phyloP scores from a whole-genome alignment of 1,140 invertebrate species.

The Leptoteleia sp. region DNA sequence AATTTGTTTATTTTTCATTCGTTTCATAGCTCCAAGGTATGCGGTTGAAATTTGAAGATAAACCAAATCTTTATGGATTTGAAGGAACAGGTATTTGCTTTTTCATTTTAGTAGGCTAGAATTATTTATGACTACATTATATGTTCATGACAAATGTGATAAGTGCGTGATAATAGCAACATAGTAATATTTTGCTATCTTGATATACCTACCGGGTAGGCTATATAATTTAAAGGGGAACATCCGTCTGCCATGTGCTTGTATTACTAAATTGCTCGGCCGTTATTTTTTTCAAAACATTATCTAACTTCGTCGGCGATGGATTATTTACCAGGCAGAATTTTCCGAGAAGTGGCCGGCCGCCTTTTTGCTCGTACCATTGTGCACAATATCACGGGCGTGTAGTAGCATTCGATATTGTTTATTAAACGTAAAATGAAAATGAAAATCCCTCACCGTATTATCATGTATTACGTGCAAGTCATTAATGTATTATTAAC shows the following conservation, averaged over 20 bases:
- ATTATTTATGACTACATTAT: conserved; percentile 40
- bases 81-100: conserved; percentile 9
- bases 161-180: conserved; percentile 47
- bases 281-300: conserved; percentile 13
- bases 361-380: no score
- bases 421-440: no score
- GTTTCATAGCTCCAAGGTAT: no score
- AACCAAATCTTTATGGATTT: neutral
- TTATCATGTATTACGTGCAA: no score
- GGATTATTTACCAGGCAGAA: neutral
- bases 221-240: conserved; percentile 39
- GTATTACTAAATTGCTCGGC: conserved; percentile 32
- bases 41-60: neutral
- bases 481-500: no score
- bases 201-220: conserved; percentile 21
- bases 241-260: conserved; percentile 32
- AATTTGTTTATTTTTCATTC: no score
- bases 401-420: no score
- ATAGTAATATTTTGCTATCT: conserved; percentile 40
- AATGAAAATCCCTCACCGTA: no score
- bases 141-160: conserved; percentile 40
- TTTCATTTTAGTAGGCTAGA: conserved; percentile 7
- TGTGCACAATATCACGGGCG: no score
- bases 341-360: neutral
- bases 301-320: conserved; percentile 5